These are phyloP conservation scores for Halyomorpha halys DNA, from an alignment of 1,140 invertebrate genomes.

Conservation along the genomic window DNA sequence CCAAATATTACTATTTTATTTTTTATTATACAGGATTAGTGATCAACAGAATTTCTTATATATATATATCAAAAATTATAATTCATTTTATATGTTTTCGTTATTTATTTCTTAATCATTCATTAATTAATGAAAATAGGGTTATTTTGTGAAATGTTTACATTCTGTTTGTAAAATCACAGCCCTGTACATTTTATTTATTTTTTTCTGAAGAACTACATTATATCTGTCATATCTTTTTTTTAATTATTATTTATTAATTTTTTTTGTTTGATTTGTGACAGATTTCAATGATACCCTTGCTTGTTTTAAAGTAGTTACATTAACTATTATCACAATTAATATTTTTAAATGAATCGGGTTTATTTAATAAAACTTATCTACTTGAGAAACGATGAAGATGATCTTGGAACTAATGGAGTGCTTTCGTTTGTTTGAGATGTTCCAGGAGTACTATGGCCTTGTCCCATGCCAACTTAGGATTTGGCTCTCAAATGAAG, in stretches of 20 bases:
- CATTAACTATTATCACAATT: background rate
- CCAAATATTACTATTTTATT: background rate
- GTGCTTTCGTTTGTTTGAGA: slow-evolving; percentile 31
- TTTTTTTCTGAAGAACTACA: background rate
- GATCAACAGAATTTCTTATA: background rate
- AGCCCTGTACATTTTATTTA: no score
- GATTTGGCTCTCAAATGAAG: slow-evolving; percentile 19
- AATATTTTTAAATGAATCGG: slow-evolving; percentile 8
- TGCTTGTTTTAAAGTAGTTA: no score
- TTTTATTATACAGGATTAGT: background rate
- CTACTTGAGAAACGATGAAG: slow-evolving; percentile 14
- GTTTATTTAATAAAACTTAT: slow-evolving; percentile 12
- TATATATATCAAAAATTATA: no score
- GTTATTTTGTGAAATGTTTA: no score
- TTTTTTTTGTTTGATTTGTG: background rate
- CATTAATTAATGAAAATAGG: background rate
- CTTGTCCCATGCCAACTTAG: slow-evolving; percentile 19
- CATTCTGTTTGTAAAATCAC: no score
- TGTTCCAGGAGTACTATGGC: slow-evolving; percentile 29
- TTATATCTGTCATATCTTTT: background rate
- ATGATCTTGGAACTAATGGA: slow-evolving; percentile 27
- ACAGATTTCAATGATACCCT: background rate
- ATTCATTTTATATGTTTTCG: background rate
- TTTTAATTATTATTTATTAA: background rate
- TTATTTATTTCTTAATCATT: background rate